phyloP scores from a whole-genome alignment of 2,888 invertebrate species.

The Apamea epomidion region DNA sequence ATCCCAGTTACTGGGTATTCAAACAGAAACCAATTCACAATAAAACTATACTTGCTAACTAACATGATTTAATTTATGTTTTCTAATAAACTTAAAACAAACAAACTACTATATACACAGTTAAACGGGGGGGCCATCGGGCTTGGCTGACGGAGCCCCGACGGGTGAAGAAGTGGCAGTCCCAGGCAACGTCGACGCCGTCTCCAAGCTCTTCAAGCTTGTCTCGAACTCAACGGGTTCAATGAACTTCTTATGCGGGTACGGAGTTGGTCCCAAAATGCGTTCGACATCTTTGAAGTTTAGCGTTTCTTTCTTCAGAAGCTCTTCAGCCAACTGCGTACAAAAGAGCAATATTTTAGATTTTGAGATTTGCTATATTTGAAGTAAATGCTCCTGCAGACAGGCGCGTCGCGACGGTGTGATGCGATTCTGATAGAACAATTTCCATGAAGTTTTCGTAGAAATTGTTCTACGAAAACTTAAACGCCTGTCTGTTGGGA shows the following conservation, averaged over 20 bases:
- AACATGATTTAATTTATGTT: slow-evolving; percentile 66
- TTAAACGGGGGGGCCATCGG: slow-evolving; percentile 49
- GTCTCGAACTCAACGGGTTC: slow-evolving; percentile 95
- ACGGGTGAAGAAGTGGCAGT: slow-evolving; percentile 27
- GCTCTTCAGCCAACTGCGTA: slow-evolving; percentile 95
- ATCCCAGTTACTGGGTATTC: not conserved
- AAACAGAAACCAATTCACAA: slow-evolving; percentile 15
- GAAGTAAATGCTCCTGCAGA: not conserved
- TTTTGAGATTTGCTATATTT: not conserved
- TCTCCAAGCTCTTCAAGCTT: slow-evolving; percentile 85
- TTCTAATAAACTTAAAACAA: slow-evolving; percentile 54
- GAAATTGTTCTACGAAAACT: too few species aligned
- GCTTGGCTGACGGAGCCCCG: slow-evolving; percentile 81
- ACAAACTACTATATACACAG: slow-evolving; percentile 63
- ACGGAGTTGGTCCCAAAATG: slow-evolving; percentile 97
- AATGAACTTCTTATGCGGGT: slow-evolving; percentile 93
- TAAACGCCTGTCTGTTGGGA: too few species aligned
- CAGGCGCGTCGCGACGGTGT: too few species aligned
- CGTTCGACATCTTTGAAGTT: slow-evolving; percentile 96
- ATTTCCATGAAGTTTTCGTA: too few species aligned
- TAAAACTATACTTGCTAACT: slow-evolving; percentile 48
- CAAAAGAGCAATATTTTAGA: slow-evolving; percentile 44
- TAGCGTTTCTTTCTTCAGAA: slow-evolving; percentile 97
- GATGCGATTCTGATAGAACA: too few species aligned
- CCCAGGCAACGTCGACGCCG: slow-evolving; percentile 69